These are phyloP conservation scores for Bradypodion ventrale DNA, from an alignment of 2,797 vertebrate genomes.

Conservation along the genomic window DNA sequence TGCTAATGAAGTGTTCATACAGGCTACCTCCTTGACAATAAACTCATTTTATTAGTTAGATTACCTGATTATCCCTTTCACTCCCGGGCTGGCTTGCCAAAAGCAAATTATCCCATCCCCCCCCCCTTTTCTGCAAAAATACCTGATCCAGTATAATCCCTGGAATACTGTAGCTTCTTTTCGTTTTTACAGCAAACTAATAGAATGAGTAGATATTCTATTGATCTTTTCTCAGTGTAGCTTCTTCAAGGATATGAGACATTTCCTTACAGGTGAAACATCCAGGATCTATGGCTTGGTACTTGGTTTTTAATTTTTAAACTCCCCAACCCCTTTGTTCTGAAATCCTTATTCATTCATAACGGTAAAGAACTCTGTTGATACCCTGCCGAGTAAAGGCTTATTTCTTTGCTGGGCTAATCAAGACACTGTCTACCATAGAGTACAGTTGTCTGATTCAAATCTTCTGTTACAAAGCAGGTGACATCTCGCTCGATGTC, in stretches of 20 bases:
- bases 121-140: conserved; percentile 78
- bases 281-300: conserved; percentile 75
- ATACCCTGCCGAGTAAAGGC: conserved; percentile 86
- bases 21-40: conserved; percentile 78
- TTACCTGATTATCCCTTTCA: conserved; percentile 85
- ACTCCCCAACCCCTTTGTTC: conserved; percentile 13
- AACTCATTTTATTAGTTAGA: conserved; percentile 77
- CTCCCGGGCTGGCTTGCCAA: conserved; percentile 78
- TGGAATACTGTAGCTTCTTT: conserved; percentile 85
- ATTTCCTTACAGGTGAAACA: conserved; percentile 81
- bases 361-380: conserved; percentile 84
- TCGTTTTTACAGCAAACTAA: conserved; percentile 91
- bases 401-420: conserved; percentile 83
- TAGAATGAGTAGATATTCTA: conserved; percentile 89
- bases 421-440: conserved; percentile 81
- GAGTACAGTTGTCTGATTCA: conserved; percentile 87
- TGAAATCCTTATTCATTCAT: conserved; percentile 79
- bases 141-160: conserved; percentile 86
- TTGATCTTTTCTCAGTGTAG: conserved; percentile 84
- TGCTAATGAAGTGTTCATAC: conserved; percentile 84
- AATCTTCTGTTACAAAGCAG: conserved; percentile 93
- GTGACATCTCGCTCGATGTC: conserved; percentile 93
- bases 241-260: conserved; percentile 84
- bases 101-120: conserved; percentile 65
- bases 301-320: conserved; percentile 81